A percentile compares a stretch with the other conserved stretches of the same genome.
phyloP scores from a whole-genome alignment of 2,113 vertebrate species.

The Natator depressus region DNA sequence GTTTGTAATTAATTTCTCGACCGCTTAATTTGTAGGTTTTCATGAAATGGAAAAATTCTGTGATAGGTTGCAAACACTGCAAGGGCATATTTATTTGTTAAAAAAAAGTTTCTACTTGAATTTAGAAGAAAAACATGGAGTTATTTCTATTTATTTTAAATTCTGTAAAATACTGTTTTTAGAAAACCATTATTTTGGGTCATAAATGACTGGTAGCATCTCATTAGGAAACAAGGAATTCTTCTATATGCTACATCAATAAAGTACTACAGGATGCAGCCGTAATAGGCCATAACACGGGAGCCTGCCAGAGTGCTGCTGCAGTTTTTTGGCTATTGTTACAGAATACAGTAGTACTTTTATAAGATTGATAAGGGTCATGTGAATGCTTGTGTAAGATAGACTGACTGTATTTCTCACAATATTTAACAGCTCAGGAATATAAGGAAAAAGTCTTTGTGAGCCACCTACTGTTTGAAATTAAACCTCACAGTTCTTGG shows the following conservation, averaged over 20 bases:
- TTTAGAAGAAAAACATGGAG: background rate
- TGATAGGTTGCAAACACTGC: background rate
- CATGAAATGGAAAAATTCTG: background rate
- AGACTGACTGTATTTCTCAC: background rate
- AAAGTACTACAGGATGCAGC: background rate
- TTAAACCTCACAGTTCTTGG: background rate
- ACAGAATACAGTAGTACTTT: background rate
- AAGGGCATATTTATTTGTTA: background rate
- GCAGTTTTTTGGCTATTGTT: background rate
- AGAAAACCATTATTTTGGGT: background rate
- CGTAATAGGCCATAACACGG: background rate
- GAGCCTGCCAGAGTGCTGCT: background rate
- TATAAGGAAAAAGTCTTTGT: background rate
- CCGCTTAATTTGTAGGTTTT: background rate
- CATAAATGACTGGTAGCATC: background rate
- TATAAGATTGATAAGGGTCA: background rate
- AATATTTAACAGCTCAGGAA: background rate
- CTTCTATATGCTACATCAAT: background rate
- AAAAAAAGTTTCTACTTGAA: background rate
- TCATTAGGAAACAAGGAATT: background rate
- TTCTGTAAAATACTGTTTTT: background rate
- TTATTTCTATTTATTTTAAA: background rate
- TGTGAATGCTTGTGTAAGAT: background rate
- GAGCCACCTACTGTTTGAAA: conserved; percentile 39
- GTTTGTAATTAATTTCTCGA: background rate